Evolutionary conservation across 2,797 vertebrate genomes (phyloP), one percentile per base, ranked within the genome.

Genomic region (Lagodon rhomboides): DNA sequence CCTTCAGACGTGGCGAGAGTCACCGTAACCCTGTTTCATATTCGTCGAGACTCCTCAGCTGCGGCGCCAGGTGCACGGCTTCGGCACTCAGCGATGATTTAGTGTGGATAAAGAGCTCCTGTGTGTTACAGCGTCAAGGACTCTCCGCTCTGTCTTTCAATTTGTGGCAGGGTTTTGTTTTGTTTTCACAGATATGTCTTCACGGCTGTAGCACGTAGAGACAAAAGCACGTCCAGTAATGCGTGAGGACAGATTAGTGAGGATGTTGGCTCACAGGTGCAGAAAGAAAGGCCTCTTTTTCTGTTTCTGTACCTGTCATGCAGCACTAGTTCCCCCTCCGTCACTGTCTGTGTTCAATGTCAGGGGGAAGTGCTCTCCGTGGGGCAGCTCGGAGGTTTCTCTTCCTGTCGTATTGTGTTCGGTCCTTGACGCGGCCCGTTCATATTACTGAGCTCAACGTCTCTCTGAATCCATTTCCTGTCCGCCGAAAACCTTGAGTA

Each of bases 341-440:
- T 84, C 81, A 49, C 49, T 12, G 55, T 62, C 63, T 22, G 23
- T 38, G 76, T 51, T 84, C 73, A 71, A 23, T 86, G 86, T 73
- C 77, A 68, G 38, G 74, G 71, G 88, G 87, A 87, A 88, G 75
- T 79, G 71, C 63, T 70, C 56, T 78, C 75, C 54, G 62, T 16
- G 49, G 49, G 51, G 23, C 67, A 49, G 62, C 68, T 23, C 73
- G 0, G 69, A 71, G 62, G 73, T 77, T 75, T 73, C 81, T 74
- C 80, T 92, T 93, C 92, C 90, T 90, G 91, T 78, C 61, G 51
- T 53, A 86, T 90, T 91, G 92, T 91, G 12, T 71, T 81, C 68
- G 58, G 87, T 54, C 90, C 92, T 91, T 91, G 91, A 88, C 61
- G 60, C n/a, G 58, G 71, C 72, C 72, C 61, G 79, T 82, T 88